Conservation (phyloP, 2,113 vertebrate species). For the Mugil cephalus region DNA sequence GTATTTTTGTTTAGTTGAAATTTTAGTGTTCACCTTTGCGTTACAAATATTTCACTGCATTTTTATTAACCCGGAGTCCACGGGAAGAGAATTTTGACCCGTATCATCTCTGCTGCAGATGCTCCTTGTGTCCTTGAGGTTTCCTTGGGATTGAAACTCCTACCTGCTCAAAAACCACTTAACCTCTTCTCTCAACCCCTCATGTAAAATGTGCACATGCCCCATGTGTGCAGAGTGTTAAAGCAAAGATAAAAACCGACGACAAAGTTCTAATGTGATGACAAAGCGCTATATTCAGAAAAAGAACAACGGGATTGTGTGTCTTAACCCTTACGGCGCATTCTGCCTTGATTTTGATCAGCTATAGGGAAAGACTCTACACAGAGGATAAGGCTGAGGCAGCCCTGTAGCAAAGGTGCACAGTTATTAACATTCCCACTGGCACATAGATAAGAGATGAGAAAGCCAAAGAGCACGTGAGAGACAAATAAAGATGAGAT, state of each 20-base stretch:
- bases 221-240: background rate
- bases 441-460: constrained; percentile 49
- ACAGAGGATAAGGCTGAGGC: constrained; percentile 14
- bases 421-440: constrained; percentile 49
- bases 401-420: constrained; percentile 31
- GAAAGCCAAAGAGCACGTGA: constrained; percentile 32
- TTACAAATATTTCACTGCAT: no score
- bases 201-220: constrained; percentile 14
- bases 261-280: constrained; percentile 20
- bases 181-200: constrained; percentile 8
- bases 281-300: background rate
- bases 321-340: constrained; percentile 40
- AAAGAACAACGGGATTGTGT: constrained; percentile 24
- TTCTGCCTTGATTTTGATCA: constrained; percentile 68
- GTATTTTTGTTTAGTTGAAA: background rate
- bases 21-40: background rate
- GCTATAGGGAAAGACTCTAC: constrained; percentile 32
- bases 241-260: constrained; percentile 21
- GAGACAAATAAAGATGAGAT: constrained; percentile 74
- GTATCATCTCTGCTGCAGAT: background rate
- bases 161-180: constrained; percentile 6
- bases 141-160: background rate
- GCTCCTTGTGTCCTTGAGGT: background rate
- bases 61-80: background rate
- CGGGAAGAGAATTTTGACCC: background rate